phyloP scores from a whole-genome alignment of 2,888 invertebrate genomes.

The Drosophila aldrichi region DNA sequence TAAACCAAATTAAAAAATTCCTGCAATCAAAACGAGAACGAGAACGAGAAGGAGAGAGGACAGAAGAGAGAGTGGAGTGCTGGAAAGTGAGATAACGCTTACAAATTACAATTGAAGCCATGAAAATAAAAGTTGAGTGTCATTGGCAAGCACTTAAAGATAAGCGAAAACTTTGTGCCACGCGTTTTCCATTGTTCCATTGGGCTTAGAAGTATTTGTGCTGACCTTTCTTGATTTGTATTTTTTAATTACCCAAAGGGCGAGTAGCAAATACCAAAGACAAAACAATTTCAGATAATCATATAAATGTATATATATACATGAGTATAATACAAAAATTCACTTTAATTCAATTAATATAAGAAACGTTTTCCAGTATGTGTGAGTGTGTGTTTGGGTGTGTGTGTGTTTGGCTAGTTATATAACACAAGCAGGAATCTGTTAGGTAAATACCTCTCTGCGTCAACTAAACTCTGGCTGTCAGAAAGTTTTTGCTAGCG shows the following conservation, averaged over 20 bases:
- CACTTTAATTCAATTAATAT: conserved; percentile 47
- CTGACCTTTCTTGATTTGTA: conserved; percentile 36
- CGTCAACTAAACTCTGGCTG: conserved; percentile 63
- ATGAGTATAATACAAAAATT: conserved; percentile 1
- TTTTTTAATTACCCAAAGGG: conserved; percentile 45
- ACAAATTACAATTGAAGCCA: conserved; percentile 72
- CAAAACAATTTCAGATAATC: not conserved
- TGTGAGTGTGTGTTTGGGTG: not conserved
- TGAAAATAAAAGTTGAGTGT: conserved; percentile 73
- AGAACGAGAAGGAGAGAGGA: not conserved
- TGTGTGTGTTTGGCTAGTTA: conserved; percentile 26
- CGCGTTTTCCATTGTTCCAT: conserved; percentile 18
- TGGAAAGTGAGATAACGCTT: conserved; percentile 41
- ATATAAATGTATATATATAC: not conserved
- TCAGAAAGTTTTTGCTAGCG: conserved; percentile 57
- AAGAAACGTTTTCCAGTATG: conserved; percentile 4
- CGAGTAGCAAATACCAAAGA: not conserved
- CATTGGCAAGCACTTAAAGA: conserved; percentile 72
- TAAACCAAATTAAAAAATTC: conserved; percentile 41
- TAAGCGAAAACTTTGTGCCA: conserved; percentile 59
- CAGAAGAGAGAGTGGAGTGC: not conserved
- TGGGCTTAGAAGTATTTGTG: conserved; percentile 11
- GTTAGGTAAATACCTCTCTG: conserved; percentile 76
- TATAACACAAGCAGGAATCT: conserved; percentile 66
- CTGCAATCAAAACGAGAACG: conserved; percentile 12